These are phyloP conservation scores for Pelvicachromis taeniatus DNA, from an alignment of 2,113 vertebrate species.

Conservation along the genomic window DNA sequence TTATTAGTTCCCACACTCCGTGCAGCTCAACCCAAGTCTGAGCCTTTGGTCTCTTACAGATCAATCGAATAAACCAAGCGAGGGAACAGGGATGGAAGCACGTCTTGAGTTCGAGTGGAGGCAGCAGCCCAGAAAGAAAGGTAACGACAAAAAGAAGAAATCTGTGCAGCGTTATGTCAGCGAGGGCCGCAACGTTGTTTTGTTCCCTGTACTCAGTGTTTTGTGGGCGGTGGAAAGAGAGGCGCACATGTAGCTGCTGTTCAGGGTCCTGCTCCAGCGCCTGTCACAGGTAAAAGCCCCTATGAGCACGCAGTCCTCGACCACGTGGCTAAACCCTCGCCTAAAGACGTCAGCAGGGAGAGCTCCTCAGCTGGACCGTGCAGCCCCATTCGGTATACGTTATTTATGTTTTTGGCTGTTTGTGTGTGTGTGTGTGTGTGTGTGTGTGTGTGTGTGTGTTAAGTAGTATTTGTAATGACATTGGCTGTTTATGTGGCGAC, in stretches of 20 bases:
- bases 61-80: constrained; percentile 91
- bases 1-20: not conserved
- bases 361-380: constrained; percentile 23
- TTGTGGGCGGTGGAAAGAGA: constrained; percentile 50
- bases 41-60: constrained; percentile 62
- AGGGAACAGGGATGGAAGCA: constrained; percentile 96
- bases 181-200: not conserved
- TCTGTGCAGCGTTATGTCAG: not conserved
- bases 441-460: not conserved
- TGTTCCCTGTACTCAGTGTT: constrained; percentile 46
- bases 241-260: not conserved
- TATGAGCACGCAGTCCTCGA: constrained; percentile 84
- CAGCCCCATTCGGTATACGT: constrained; percentile 41
- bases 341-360: constrained; percentile 35
- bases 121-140: constrained; percentile 77
- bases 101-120: constrained; percentile 85
- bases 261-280: constrained; percentile 14
- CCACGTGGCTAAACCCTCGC: constrained; percentile 73
- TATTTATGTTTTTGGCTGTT: not conserved
- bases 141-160: constrained; percentile 11
- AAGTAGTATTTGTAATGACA: not conserved
- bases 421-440: not conserved
- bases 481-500: constrained; percentile 41
- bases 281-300: constrained; percentile 63
- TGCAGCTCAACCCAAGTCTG: not conserved